These are phyloP conservation scores for Verasper variegatus DNA, from an alignment of 2,113 vertebrate species.

Conservation along the genomic window DNA sequence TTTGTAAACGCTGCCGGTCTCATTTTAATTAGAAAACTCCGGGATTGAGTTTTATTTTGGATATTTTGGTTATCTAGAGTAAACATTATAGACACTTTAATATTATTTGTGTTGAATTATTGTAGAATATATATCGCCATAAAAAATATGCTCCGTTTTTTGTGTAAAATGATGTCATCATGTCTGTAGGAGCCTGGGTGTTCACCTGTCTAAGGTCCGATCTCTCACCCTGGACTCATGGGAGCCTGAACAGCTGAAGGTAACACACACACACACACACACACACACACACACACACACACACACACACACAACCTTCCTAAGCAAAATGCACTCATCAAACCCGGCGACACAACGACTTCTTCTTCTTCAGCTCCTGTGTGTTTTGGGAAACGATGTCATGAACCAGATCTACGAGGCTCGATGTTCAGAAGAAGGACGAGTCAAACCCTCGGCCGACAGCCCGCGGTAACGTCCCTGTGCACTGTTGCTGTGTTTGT, in stretches of 20 bases:
- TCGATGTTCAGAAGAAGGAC: slow-evolving; percentile 48
- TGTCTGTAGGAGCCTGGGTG: slow-evolving; percentile 81
- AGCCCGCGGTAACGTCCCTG: slow-evolving; percentile 56
- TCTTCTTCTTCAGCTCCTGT: slow-evolving; percentile 70
- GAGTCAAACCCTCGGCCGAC: slow-evolving; percentile 64
- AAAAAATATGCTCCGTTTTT: too few species aligned
- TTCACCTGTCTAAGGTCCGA: slow-evolving; percentile 84
- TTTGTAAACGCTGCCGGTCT: too few species aligned
- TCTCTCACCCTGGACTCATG: slow-evolving; percentile 86
- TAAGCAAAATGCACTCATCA: too few species aligned
- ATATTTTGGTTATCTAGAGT: too few species aligned
- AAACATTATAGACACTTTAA: too few species aligned
- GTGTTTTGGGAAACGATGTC: slow-evolving; percentile 78
- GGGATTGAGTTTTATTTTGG: too few species aligned
- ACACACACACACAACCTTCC: slow-evolving; percentile 1
- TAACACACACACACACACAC: slow-evolving; percentile 41
- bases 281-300: background rate
- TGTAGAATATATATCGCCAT: background rate
- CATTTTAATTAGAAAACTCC: too few species aligned
- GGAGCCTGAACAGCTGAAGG: slow-evolving; percentile 85
- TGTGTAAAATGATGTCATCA: background rate
- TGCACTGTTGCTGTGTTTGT: too few species aligned
- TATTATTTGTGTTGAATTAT: background rate
- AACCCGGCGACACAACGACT: background rate
- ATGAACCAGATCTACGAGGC: slow-evolving; percentile 81